Evolutionary conservation across 1,140 invertebrate genomes (phyloP), one percentile per base, ranked within the genome.

Genomic region (Phymastichus coffea): DNA sequence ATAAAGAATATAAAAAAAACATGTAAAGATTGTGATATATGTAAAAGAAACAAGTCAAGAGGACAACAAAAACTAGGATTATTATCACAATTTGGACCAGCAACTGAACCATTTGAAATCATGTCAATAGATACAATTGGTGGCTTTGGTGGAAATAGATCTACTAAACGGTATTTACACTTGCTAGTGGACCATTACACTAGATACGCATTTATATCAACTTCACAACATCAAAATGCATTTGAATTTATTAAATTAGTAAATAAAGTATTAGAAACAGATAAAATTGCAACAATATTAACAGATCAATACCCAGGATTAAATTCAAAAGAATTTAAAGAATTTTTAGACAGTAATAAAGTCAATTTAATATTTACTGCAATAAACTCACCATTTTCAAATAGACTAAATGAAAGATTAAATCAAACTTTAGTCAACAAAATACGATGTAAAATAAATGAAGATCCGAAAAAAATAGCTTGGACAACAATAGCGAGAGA

Each of bases 211-310:
- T 75, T 49, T 62, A 73, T 68, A 59, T 35, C 55, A 58, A 72
- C 68, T 15, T 77, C 70, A 60, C 70, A 68, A 72, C 72, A 55
- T 6, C 66, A 76, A 66, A 67, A 48, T 46, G 56, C 72, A 19
- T 66, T 53, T 49, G 75, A 74, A 59, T 78, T 76, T 48, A 70
- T 78, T 6, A 74, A 73, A 67, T 47, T 78, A 66, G 33, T 75
- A 7, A n/a, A 48, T 7, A 63, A 72, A 0, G 25, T 67, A 17
- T 6, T 17, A 30, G 17, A 70, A 57, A 49, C 33, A 1, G n/a
- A 71, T 15, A 61, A 69, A 14, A 74, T 76, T 51, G 63, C 44
- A 2, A 60, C 49, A n/a, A 57, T 66, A 8, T 19, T 64, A 25
- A 30, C 63, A 15, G 59, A 65, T 28, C 59, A 65, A 51, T 65